Evolutionary conservation across 2,113 vertebrate species (phyloP).

Genomic region (Caloenas nicobarica): DNA sequence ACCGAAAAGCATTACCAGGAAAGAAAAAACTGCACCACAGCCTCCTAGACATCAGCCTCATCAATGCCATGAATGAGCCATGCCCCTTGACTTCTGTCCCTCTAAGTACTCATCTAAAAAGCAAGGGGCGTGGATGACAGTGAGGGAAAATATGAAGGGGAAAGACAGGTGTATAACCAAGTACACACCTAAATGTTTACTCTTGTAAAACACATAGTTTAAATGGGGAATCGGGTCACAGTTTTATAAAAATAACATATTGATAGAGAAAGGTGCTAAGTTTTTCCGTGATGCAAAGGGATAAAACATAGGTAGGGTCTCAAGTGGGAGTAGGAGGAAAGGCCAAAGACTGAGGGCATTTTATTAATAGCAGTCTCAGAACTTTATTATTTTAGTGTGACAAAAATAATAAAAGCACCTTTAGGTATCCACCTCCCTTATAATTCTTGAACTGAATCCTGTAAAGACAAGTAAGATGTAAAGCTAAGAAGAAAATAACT

Average conservation of each 20-base stretch:
- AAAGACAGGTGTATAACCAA: not conserved
- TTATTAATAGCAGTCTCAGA: not conserved
- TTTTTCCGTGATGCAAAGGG: not conserved
- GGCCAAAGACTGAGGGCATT: not conserved
- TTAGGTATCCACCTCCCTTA: not conserved
- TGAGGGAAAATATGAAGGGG: not conserved
- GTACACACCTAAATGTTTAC: not conserved
- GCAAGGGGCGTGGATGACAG: not conserved
- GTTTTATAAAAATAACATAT: slow-evolving; percentile 24
- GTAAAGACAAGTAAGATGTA: not conserved
- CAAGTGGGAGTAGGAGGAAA: not conserved
- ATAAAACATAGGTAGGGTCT: not conserved
- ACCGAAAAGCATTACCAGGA: not conserved
- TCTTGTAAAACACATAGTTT: not conserved
- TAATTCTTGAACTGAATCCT: not conserved
- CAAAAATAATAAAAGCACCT: not conserved
- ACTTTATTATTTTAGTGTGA: not conserved
- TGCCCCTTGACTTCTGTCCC: not conserved
- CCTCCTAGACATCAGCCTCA: not conserved
- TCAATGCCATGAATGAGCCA: not conserved
- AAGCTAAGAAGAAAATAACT: not conserved
- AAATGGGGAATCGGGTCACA: slow-evolving; percentile 6
- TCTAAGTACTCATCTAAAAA: not conserved
- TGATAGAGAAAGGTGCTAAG: not conserved
- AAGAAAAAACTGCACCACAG: not conserved